Evolutionary conservation across 2,888 invertebrate genomes (phyloP).

Genomic region (Cataglyphis altisquamis): DNA sequence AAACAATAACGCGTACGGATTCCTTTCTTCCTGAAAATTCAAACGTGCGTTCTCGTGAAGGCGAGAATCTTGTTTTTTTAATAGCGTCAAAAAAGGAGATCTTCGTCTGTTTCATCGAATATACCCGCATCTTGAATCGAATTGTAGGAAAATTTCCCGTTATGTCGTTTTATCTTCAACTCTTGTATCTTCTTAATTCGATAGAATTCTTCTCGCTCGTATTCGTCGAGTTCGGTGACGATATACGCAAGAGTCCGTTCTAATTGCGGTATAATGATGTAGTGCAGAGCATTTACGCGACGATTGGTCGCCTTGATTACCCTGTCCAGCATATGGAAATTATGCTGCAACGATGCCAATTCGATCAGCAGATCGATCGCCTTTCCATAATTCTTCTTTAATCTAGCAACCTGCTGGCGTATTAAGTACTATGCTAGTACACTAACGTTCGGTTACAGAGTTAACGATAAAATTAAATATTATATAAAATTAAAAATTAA

Average conservation of each 20-base stretch:
- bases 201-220: constrained; percentile 89
- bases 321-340: constrained; percentile 89
- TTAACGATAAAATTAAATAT: neutral
- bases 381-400: constrained; percentile 33
- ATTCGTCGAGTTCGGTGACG: constrained; percentile 89
- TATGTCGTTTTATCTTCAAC: constrained; percentile 85
- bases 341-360: constrained; percentile 89
- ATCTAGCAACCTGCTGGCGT: constrained; percentile 87
- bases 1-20: constrained; percentile 15
- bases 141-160: too few species aligned
- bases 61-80: neutral
- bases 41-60: neutral
- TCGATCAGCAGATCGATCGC: constrained; percentile 41
- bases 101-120: constrained; percentile 86
- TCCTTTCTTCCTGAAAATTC: neutral
- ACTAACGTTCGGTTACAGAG: neutral
- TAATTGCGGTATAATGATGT: constrained; percentile 89
- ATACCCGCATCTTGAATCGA: neutral
- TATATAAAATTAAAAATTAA: neutral
- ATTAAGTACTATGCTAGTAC: neutral
- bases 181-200: constrained; percentile 86
- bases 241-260: constrained; percentile 89
- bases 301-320: constrained; percentile 89
- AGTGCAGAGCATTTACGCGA: constrained; percentile 90
- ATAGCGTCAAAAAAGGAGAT: constrained; percentile 84